phyloP scores from a whole-genome alignment of 2,113 vertebrate genomes.

The Corvus moneduloides region DNA sequence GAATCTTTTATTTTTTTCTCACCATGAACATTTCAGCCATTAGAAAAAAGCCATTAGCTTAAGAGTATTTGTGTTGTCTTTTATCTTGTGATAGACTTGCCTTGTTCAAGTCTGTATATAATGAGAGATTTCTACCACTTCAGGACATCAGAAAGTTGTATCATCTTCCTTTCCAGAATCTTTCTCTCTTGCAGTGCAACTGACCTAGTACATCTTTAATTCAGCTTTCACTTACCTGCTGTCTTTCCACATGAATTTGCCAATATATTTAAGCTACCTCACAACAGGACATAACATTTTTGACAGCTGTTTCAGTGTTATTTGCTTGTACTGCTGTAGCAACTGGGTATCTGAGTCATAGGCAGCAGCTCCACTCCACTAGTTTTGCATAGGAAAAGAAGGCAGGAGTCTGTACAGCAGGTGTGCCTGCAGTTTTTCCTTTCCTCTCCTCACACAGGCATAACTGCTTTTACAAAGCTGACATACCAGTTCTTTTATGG shows the following conservation, averaged over 20 bases:
- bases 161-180: background rate
- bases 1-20: background rate
- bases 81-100: background rate
- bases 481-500: background rate
- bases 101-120: background rate
- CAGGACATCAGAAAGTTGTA: background rate
- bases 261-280: background rate
- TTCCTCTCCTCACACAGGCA: background rate
- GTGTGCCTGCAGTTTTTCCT: background rate
- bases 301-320: rapidly evolving
- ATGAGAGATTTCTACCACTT: background rate
- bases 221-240: background rate
- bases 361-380: background rate
- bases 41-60: background rate
- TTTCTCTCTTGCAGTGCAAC: background rate
- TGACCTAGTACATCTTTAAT: background rate
- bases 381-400: background rate
- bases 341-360: background rate
- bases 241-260: background rate
- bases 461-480: background rate
- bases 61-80: background rate
- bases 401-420: background rate
- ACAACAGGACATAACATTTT: background rate
- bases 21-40: background rate
- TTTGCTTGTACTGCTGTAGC: background rate